These are phyloP conservation scores for Ancistrus triradiatus DNA, from an alignment of 2,113 vertebrate species.

Conservation along the genomic window DNA sequence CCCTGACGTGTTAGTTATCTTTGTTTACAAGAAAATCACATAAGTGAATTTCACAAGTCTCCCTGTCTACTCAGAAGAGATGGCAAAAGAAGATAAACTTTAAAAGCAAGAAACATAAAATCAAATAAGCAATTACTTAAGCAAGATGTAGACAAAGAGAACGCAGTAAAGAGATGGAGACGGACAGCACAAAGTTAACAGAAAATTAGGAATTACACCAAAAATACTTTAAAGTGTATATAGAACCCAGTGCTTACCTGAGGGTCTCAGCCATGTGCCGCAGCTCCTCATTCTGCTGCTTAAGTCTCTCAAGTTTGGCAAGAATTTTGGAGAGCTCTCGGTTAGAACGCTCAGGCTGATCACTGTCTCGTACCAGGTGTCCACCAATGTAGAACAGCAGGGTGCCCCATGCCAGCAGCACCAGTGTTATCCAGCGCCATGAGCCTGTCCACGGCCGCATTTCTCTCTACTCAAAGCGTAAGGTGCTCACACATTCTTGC, in stretches of 20 bases:
- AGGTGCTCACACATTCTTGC: conserved; percentile 25
- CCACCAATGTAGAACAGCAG: conserved; percentile 86
- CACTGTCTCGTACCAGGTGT: conserved; percentile 82
- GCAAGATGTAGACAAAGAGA: too few species aligned
- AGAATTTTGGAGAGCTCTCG: conserved; percentile 85
- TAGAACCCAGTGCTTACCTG: conserved; percentile 67
- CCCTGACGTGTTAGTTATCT: too few species aligned
- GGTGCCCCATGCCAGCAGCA: conserved; percentile 87
- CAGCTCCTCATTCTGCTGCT: conserved; percentile 87
- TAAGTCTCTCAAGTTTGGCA: conserved; percentile 85
- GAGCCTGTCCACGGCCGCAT: conserved; percentile 88
- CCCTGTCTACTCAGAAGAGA: too few species aligned
- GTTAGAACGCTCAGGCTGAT: conserved; percentile 83
- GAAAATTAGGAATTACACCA: too few species aligned
- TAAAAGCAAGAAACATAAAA: too few species aligned
- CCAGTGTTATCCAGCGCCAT: conserved; percentile 91
- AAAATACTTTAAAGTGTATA: too few species aligned
- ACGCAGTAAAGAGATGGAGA: too few species aligned
- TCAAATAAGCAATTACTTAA: too few species aligned
- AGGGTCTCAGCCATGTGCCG: conserved; percentile 85
- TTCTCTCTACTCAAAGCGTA: conserved; percentile 25
- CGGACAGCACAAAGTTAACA: too few species aligned
- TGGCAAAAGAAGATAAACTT: too few species aligned
- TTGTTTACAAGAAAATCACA: too few species aligned
- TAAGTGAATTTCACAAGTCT: too few species aligned